Evolutionary conservation across 1,140 invertebrate genomes (phyloP).

Genomic region (Drosophila pandora): DNA sequence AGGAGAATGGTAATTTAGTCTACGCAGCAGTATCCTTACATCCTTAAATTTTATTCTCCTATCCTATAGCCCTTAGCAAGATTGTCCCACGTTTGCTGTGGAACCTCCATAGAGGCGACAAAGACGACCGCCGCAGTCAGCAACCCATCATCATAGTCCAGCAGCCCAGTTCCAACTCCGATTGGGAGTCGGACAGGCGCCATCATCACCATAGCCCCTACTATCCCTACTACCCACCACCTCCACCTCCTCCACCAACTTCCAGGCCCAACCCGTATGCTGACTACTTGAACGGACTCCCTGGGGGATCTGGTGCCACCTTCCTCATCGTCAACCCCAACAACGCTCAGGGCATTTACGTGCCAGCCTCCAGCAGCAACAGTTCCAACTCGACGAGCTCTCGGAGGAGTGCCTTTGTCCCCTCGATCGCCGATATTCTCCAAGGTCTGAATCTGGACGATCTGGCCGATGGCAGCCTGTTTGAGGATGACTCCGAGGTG

Average conservation of each 20-base stretch:
- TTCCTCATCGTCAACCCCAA: slow-evolving; percentile 63
- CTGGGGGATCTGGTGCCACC: slow-evolving; percentile 5
- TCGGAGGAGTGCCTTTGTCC: slow-evolving; percentile 5
- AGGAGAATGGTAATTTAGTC: slow-evolving; percentile 19
- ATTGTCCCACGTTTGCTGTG: slow-evolving; percentile 52
- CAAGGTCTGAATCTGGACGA: slow-evolving; percentile 42
- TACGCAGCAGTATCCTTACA: too few relatives aligned
- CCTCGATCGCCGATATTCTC: slow-evolving; percentile 38
- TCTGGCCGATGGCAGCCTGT: slow-evolving; percentile 25
- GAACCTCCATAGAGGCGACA: slow-evolving; percentile 28
- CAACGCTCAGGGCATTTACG: slow-evolving; percentile 53
- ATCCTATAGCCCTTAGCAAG: slow-evolving; percentile 12
- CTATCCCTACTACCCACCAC: slow-evolving; percentile 22
- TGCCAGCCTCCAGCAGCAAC: slow-evolving; percentile 1
- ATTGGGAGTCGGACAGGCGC: slow-evolving; percentile 23
- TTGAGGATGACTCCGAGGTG: slow-evolving; percentile 53
- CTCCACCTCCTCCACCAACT: slow-evolving; percentile 2
- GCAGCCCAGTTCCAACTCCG: slow-evolving; percentile 9
- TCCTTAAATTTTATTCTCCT: not conserved
- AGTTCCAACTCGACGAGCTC: slow-evolving; percentile 5
- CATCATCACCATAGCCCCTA: slow-evolving; percentile 13
- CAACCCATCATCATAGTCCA: slow-evolving; percentile 47
- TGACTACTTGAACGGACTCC: not conserved
- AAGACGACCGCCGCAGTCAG: slow-evolving; percentile 22
- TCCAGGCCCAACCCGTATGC: slow-evolving; percentile 4